Conservation (phyloP, 2,113 vertebrate species). For the Chlorodrepanis virens region DNA sequence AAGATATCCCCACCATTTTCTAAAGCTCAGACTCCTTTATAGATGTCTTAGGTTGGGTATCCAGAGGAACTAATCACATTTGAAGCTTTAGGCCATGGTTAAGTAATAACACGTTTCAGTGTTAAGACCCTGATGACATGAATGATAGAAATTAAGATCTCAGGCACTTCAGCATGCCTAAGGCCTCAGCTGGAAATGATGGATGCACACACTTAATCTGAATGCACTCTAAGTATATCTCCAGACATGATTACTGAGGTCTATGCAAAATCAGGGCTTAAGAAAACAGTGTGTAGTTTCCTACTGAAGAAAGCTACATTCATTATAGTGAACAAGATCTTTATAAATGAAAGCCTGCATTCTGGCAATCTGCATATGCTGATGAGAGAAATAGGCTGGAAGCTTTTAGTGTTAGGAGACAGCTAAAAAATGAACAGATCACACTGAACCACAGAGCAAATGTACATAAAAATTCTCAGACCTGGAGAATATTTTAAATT, state of each 20-base stretch:
- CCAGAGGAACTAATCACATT: background rate
- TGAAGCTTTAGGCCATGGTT: background rate
- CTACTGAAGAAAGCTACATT: slow-evolving; percentile 20
- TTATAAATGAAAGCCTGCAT: background rate
- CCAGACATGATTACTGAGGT: slow-evolving; percentile 36
- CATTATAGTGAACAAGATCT: background rate
- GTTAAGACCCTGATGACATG: slow-evolving; percentile 47
- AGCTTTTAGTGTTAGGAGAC: background rate
- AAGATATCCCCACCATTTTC: background rate
- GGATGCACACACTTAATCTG: slow-evolving; percentile 36
- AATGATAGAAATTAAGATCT: slow-evolving; percentile 54
- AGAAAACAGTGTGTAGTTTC: slow-evolving; percentile 9
- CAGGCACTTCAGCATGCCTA: slow-evolving; percentile 13
- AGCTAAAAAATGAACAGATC: background rate
- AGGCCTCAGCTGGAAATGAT: slow-evolving; percentile 42
- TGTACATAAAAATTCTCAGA: background rate
- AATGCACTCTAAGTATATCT: slow-evolving; percentile 19
- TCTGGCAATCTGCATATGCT: background rate
- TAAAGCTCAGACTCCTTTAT: background rate
- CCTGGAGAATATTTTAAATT: background rate
- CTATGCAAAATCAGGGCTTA: slow-evolving; percentile 53
- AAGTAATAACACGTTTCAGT: background rate
- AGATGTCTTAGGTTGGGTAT: background rate
- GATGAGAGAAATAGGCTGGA: background rate
- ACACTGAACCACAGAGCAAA: background rate